phyloP scores from a whole-genome alignment of 2,888 invertebrate species.

The Trissoscelio sp. region DNA sequence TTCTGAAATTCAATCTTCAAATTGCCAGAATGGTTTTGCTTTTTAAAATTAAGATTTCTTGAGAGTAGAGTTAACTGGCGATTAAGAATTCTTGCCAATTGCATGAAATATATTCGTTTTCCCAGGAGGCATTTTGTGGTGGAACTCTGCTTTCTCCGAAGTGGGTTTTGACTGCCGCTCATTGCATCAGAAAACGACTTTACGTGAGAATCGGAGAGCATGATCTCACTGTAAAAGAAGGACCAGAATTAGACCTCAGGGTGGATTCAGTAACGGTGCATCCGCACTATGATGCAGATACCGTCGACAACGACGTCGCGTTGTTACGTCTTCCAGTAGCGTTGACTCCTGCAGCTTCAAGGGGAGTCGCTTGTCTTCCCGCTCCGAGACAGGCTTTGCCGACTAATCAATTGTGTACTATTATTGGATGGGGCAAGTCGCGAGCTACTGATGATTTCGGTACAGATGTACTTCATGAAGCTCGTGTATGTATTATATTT shows the following conservation, averaged over 20 bases:
- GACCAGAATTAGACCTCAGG: constrained; percentile 90
- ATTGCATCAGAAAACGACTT: constrained; percentile 91
- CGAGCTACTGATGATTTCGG: constrained; percentile 91
- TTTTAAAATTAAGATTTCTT: constrained; percentile 23
- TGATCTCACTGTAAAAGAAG: constrained; percentile 89
- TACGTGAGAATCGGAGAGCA: constrained; percentile 94
- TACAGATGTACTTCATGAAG: constrained; percentile 93
- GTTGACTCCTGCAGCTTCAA: constrained; percentile 79
- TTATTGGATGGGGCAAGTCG: constrained; percentile 97
- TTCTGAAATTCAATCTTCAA: not conserved
- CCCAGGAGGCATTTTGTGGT: constrained; percentile 93
- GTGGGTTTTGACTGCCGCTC: constrained; percentile 95
- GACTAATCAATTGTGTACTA: constrained; percentile 89
- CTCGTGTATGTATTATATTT: constrained; percentile 85
- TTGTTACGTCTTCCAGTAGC: constrained; percentile 87
- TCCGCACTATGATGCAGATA: constrained; percentile 93
- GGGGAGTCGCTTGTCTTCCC: constrained; percentile 92
- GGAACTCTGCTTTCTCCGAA: constrained; percentile 92
- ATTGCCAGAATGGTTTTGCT: not conserved
- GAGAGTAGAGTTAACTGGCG: not conserved
- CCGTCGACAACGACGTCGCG: constrained; percentile 97
- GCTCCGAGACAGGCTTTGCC: constrained; percentile 87
- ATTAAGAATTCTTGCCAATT: constrained; percentile 12
- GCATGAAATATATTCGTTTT: constrained; percentile 35
- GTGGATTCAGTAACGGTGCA: constrained; percentile 90